These are phyloP conservation scores for Heliornis fulica DNA, from an alignment of 2,113 vertebrate genomes.

Conservation along the genomic window DNA sequence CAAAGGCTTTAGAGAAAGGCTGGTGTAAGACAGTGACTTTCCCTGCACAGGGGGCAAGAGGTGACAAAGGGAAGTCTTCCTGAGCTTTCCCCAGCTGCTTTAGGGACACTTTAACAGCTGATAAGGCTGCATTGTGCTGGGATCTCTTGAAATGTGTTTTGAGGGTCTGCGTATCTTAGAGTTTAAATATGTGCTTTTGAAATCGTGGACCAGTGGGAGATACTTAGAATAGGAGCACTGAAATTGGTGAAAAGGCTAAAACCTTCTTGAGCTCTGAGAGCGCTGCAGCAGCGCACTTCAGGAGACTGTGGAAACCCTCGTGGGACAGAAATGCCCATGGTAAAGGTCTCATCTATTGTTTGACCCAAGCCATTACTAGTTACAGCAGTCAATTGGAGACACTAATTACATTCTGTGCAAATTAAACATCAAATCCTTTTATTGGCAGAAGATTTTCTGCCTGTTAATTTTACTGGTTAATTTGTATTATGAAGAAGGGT, in stretches of 20 bases:
- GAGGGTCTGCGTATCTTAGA: not conserved
- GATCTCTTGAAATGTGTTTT: not conserved
- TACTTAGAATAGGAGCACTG: not conserved
- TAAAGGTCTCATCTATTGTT: not conserved
- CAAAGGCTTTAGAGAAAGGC: not conserved
- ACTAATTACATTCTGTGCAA: not conserved
- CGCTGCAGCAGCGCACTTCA: not conserved
- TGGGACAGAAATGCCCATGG: not conserved
- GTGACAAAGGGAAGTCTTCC: not conserved
- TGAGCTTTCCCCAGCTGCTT: not conserved
- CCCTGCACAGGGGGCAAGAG: not conserved
- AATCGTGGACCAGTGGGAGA: not conserved
- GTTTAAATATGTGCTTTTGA: not conserved
- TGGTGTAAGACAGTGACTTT: not conserved
- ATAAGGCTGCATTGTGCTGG: not conserved
- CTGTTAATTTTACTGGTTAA: not conserved
- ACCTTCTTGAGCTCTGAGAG: not conserved
- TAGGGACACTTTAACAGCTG: not conserved
- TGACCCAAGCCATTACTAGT: not conserved
- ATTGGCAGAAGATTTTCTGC: not conserved
- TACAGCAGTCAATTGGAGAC: not conserved
- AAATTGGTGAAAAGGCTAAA: not conserved
- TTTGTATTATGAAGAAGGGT: not conserved
- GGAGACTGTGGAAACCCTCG: not conserved
- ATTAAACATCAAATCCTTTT: not conserved